Percentiles rank a stretch among this genome's conserved stretches.
phyloP scores from a whole-genome alignment of 2,797 vertebrate species.

The Poeciliopsis gracilis region DNA sequence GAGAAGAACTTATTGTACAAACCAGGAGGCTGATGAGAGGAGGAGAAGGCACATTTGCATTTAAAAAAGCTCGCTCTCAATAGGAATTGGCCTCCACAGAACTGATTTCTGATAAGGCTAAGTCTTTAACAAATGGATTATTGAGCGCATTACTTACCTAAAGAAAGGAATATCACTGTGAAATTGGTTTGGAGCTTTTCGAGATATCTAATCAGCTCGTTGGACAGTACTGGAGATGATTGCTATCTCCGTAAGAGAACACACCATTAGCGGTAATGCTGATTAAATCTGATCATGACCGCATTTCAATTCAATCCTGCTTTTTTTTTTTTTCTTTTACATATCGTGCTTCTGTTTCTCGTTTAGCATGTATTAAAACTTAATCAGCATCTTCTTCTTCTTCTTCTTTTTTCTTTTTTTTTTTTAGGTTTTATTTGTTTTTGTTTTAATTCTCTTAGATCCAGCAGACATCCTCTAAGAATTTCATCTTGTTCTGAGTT shows the following conservation, averaged over 20 bases:
- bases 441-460: conserved; percentile 15
- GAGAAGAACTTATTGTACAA: conserved; percentile 53
- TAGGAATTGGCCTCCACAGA: conserved; percentile 31
- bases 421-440: not conserved
- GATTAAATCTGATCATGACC: conserved; percentile 15
- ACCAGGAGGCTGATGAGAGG: conserved; percentile 49
- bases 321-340: not conserved
- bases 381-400: not conserved
- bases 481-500: conserved; percentile 23
- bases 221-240: conserved; percentile 10
- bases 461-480: conserved; percentile 25
- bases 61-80: conserved; percentile 49
- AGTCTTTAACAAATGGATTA: conserved; percentile 12
- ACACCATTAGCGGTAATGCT: conserved; percentile 33
- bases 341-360: conserved; percentile 12
- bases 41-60: conserved; percentile 62
- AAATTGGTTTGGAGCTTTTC: conserved; percentile 23
- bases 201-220: conserved; percentile 16
- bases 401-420: not conserved
- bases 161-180: conserved; percentile 28
- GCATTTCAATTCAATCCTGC: conserved; percentile 12
- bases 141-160: conserved; percentile 9
- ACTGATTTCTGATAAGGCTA: conserved; percentile 32
- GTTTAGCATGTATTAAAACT: not conserved
- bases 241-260: conserved; percentile 14